Evolutionary conservation across 2,113 vertebrate species (phyloP).

Genomic region (Poicephalus gulielmi): DNA sequence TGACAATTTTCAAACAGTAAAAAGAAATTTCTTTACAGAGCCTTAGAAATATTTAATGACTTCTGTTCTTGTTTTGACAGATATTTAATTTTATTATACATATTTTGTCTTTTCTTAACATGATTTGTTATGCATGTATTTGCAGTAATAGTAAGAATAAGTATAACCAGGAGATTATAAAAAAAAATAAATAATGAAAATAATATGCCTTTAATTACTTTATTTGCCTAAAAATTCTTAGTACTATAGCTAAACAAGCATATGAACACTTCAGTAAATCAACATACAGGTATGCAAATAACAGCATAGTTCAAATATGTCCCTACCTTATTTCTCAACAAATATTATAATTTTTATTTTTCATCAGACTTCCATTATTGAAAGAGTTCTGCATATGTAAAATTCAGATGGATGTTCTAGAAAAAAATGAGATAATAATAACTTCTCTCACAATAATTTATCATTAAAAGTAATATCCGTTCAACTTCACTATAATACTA

Average conservation of each 20-base stretch:
- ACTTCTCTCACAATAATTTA: neutral
- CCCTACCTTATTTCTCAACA: neutral
- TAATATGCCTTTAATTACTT: neutral
- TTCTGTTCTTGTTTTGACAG: neutral
- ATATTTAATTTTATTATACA: neutral
- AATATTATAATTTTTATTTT: neutral
- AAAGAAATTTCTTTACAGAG: neutral
- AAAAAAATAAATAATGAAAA: neutral
- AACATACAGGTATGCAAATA: neutral
- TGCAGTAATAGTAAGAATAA: neutral
- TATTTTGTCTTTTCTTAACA: neutral
- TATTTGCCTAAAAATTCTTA: neutral
- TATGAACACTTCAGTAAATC: neutral
- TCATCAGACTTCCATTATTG: neutral
- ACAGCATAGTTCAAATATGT: neutral
- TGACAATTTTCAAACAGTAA: neutral
- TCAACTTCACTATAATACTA: neutral
- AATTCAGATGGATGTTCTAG: neutral
- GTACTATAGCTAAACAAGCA: neutral
- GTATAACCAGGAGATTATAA: neutral
- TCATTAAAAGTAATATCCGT: neutral
- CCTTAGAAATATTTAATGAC: neutral
- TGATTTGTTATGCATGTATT: neutral
- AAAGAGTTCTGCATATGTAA: neutral
- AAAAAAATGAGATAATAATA: neutral